Evolutionary conservation across 1,140 invertebrate genomes (phyloP).

Genomic region (Lucilia sericata): DNA sequence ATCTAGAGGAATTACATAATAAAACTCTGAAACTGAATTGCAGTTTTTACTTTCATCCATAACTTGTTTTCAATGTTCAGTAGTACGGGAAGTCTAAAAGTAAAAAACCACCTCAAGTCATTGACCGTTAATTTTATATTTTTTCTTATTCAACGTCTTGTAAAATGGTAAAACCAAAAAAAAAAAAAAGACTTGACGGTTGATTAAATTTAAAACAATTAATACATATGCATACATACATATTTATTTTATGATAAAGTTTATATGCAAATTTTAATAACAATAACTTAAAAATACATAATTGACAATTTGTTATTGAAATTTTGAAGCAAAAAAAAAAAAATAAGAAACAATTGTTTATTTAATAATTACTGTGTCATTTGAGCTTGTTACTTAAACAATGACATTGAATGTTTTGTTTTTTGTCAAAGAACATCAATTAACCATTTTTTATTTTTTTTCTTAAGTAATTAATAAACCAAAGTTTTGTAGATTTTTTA

Average conservation of each 20-base stretch:
- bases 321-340: not conserved
- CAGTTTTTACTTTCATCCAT: not conserved
- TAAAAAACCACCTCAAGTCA: not conserved
- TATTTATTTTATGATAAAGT: not conserved
- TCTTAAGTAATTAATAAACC: not conserved
- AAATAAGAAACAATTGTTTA: not conserved
- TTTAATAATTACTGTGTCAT: slow-evolving; percentile 6
- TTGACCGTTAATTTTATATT: slow-evolving; percentile 19
- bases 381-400: not conserved
- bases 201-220: slow-evolving; percentile 23
- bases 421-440: not conserved
- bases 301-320: not conserved
- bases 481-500: not conserved
- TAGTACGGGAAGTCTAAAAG: not conserved
- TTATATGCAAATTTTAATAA: slow-evolving; percentile 12
- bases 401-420: not conserved
- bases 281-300: not conserved
- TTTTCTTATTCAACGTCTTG: not conserved
- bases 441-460: not conserved
- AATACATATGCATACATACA: not conserved
- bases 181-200: slow-evolving; percentile 1
- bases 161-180: not conserved
- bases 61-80: slow-evolving; percentile 11
- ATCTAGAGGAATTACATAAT: not conserved
- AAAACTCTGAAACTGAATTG: not conserved